Percentiles rank a stretch among this genome's conserved stretches.
Evolutionary conservation across 2,888 invertebrate species (phyloP).

Genomic region (Apamea monoglypha): DNA sequence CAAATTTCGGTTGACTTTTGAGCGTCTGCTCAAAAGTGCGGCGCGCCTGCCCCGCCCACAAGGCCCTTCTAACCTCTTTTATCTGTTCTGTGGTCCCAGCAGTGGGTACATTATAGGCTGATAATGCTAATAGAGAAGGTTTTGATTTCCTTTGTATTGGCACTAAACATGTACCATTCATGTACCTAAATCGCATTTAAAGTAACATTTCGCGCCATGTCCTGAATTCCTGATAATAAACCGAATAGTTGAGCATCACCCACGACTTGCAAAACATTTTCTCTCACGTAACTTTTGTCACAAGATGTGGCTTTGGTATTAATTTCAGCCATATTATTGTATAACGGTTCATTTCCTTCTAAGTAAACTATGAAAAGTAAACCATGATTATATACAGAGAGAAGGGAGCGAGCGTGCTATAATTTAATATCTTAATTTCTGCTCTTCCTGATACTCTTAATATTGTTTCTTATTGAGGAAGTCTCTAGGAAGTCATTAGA

Average conservation of each 20-base stretch:
- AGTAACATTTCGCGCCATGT: not conserved
- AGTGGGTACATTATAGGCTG: not conserved
- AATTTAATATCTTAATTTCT: conserved; percentile 55
- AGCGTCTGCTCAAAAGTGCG: too few species aligned
- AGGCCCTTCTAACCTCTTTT: too few species aligned
- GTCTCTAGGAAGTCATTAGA: conserved; percentile 52
- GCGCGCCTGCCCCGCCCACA: too few species aligned
- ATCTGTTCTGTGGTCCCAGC: too few species aligned
- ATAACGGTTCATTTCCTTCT: conserved; percentile 57
- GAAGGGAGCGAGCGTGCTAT: conserved; percentile 48
- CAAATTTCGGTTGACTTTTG: too few species aligned
- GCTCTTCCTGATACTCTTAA: conserved; percentile 58
- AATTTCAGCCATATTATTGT: conserved; percentile 57
- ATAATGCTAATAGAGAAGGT: not conserved
- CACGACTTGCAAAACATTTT: conserved; percentile 38
- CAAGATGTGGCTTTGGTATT: conserved; percentile 59
- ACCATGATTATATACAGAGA: conserved; percentile 50
- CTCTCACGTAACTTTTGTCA: conserved; percentile 55
- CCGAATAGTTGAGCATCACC: conserved; percentile 19
- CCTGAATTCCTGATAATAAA: conserved; percentile 6
- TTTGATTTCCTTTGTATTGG: conserved; percentile 5
- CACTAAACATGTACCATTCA: not conserved
- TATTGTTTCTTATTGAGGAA: conserved; percentile 53
- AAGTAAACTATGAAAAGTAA: conserved; percentile 46
- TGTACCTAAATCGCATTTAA: not conserved